phyloP scores from a whole-genome alignment of 2,888 invertebrate genomes.

The Eledone cirrhosa region DNA sequence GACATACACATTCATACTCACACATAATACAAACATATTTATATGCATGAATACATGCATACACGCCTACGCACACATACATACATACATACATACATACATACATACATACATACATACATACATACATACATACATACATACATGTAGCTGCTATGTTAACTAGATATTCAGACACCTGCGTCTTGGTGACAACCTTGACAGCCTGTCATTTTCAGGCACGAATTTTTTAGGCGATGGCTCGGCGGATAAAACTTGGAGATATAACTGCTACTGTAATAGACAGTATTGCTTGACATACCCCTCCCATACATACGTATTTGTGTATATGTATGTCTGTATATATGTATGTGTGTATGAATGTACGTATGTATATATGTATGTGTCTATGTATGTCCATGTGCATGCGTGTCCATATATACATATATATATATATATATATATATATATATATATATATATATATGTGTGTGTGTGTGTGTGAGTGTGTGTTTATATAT shows the following conservation, averaged over 20 bases:
- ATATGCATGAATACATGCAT: too few relatives aligned
- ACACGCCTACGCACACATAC: not conserved
- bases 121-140: constrained; percentile 1
- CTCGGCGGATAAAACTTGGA: too few relatives aligned
- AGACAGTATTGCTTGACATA: too few relatives aligned
- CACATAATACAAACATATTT: too few relatives aligned
- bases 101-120: constrained; percentile 4
- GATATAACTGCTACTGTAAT: too few relatives aligned
- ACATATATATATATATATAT: not conserved
- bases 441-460: not conserved
- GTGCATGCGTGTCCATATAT: not conserved
- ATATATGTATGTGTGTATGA: not conserved
- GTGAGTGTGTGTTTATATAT: not conserved
- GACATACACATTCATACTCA: too few relatives aligned
- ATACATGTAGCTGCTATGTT: not conserved
- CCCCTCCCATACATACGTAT: constrained; percentile 1
- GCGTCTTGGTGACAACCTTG: too few relatives aligned
- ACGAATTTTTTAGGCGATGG: too few relatives aligned
- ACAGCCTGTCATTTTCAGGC: too few relatives aligned
- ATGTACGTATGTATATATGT: not conserved
- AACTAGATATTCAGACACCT: too few relatives aligned
- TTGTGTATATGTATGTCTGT: not conserved
- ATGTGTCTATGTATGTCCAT: not conserved
- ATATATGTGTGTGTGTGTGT: not conserved
- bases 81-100: not conserved